A percentile compares a stretch with the other conserved stretches of the same genome.
phyloP scores from a whole-genome alignment of 2,888 invertebrate species.

The Mamestra brassicae region DNA sequence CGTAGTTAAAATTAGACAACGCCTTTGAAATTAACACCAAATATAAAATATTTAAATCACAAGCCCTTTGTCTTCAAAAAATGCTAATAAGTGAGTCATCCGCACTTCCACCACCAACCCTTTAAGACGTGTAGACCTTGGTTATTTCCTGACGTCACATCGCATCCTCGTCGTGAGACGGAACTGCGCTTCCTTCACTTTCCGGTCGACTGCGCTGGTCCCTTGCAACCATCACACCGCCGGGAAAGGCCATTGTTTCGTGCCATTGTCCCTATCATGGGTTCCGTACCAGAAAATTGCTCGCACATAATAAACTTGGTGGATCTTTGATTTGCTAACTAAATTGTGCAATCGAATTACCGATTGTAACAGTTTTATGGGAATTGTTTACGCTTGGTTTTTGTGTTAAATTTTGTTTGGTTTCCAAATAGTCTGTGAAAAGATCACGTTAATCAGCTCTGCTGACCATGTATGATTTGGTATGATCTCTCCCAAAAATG shows the following conservation, averaged over 20 bases:
- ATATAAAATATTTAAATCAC: neutral
- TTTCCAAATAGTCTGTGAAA: constrained; percentile 14
- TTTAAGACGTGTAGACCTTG: constrained; percentile 57
- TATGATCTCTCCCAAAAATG: neutral
- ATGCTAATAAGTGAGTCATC: constrained; percentile 46
- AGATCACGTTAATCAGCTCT: neutral
- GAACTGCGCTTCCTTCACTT: constrained; percentile 84
- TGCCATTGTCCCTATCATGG: constrained; percentile 72
- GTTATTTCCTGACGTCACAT: constrained; percentile 69
- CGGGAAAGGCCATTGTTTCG: constrained; percentile 76
- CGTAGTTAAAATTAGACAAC: neutral
- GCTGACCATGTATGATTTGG: neutral
- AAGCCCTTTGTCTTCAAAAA: constrained; percentile 5
- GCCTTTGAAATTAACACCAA: neutral
- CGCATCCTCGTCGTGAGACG: constrained; percentile 75
- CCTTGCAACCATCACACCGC: constrained; percentile 72
- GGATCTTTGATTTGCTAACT: constrained; percentile 43
- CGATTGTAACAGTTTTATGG: constrained; percentile 29
- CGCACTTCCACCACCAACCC: constrained; percentile 48
- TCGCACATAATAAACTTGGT: constrained; percentile 34
- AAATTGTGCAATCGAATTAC: constrained; percentile 37
- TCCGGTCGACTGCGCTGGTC: constrained; percentile 78
- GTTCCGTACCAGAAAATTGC: constrained; percentile 66
- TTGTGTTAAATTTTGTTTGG: constrained; percentile 7
- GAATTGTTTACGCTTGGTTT: constrained; percentile 27